These are phyloP conservation scores for Salmo trutta DNA, from an alignment of 2,797 vertebrate species.

Conservation along the genomic window DNA sequence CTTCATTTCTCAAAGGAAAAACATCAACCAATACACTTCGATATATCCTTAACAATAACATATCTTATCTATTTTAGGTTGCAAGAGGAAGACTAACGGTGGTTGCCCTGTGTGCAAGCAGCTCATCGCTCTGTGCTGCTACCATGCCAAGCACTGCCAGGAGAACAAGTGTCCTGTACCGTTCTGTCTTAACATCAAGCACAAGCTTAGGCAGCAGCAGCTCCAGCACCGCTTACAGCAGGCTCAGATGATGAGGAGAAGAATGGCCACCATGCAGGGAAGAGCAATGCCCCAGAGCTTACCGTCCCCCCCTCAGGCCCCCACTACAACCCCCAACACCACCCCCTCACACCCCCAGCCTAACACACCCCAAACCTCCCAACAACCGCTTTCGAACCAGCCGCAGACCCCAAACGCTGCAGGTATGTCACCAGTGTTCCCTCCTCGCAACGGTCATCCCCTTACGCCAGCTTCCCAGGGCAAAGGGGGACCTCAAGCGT, in stretches of 20 bases:
- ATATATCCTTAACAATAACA: not conserved
- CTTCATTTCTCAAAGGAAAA: too few relatives aligned
- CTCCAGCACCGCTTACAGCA: slow-evolving; percentile 97
- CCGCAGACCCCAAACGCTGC: slow-evolving; percentile 84
- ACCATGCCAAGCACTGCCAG: slow-evolving; percentile 99
- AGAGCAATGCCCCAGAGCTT: slow-evolving; percentile 90
- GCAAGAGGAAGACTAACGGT: slow-evolving; percentile 98
- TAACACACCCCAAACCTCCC: slow-evolving; percentile 88
- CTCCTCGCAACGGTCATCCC: slow-evolving; percentile 85
- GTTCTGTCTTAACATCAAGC: slow-evolving; percentile 99
- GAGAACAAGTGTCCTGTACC: slow-evolving; percentile 99
- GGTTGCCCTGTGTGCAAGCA: slow-evolving; percentile 99
- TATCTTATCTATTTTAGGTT: slow-evolving; percentile 59
- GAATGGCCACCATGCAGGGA: slow-evolving; percentile 98
- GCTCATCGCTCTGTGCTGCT: slow-evolving; percentile 98
- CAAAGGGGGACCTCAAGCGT: slow-evolving; percentile 82
- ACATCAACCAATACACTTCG: not conserved
- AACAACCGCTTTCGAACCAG: slow-evolving; percentile 83
- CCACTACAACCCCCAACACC: slow-evolving; percentile 87
- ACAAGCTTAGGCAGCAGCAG: slow-evolving; percentile 98
- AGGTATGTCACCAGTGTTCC: slow-evolving; percentile 86
- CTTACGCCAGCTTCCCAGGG: slow-evolving; percentile 84
- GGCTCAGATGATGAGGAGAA: slow-evolving; percentile 95
- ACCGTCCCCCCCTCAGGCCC: slow-evolving; percentile 88
- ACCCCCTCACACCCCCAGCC: slow-evolving; percentile 86